Evolutionary conservation across 2,113 vertebrate genomes (phyloP), one percentile per base, ranked within the genome.

Genomic region (Paramisgurnus dabryanus): DNA sequence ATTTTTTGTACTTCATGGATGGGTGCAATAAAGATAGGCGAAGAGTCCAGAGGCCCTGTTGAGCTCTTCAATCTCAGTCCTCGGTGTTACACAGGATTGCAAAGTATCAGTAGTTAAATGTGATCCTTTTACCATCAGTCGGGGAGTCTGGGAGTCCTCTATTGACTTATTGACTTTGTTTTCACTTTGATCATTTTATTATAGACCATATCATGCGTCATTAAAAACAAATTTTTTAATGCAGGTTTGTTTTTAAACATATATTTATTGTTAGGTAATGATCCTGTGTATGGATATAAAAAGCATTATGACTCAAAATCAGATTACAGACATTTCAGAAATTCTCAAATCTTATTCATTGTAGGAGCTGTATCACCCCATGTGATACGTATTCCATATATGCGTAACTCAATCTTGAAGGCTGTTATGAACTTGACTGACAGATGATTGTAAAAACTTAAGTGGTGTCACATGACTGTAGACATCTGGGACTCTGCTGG

Each of bases 361-460:
- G 55, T 8, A 7, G 49, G 55, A 8, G 8, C 15, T 58, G 17
- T 58, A 58, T 58, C 2, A 58, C 55, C 18, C 15, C n/a, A 6
- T 58, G 55, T 5, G 6, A 63, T 63, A 18, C 40, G 65, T 69
- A 43, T 17, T 39, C 41, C 6, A 65, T 50, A 15, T 34, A 17
- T 60, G 6, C 60, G 43, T 49, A 83, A 53, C 71, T 64, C 67
- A 57, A 72, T 39, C 34, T 66, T 40, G 27, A 74, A 71, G 71
- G 6, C 41, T 70, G 55, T 6, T 49, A 40, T 76, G 68, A 87
- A 58, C 15, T 27, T 87, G 86, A 89, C 70, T 88, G 87, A 88
- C 87, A 88, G 80, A 77, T 85, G 83, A 81, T 83, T 78, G 64
- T 86, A 49, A 18, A 88, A 85, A 86, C 67, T 17, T 73, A 70